Conservation (phyloP, 2,113 vertebrate genomes). For the Acrocephalus kingi region DNA sequence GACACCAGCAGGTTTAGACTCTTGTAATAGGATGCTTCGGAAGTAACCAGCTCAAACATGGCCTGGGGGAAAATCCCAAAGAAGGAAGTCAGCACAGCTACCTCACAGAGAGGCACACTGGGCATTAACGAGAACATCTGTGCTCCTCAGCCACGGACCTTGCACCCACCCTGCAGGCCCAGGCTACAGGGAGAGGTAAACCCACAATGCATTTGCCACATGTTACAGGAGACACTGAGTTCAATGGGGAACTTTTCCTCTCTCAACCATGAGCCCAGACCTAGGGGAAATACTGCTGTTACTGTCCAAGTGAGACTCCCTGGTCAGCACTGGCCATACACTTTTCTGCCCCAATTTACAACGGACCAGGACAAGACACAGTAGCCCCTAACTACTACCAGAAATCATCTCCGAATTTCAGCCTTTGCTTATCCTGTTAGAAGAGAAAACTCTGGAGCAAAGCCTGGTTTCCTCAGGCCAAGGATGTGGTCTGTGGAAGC, state of each 20-base stretch:
- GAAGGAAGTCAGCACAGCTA: background rate
- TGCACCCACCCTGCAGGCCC: background rate
- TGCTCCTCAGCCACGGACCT: background rate
- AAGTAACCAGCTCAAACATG: constrained; percentile 96
- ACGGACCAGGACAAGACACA: background rate
- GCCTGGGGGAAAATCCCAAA: constrained; percentile 75
- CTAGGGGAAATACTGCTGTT: background rate
- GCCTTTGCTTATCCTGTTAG: background rate
- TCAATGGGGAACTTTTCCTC: background rate
- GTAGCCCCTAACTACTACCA: background rate
- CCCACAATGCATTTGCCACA: background rate
- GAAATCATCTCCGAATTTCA: background rate
- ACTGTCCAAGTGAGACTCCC: background rate
- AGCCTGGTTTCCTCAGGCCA: background rate
- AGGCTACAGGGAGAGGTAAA: background rate
- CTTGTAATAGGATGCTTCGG: constrained; percentile 96
- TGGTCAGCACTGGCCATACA: background rate
- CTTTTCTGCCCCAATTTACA: background rate
- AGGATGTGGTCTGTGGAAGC: background rate
- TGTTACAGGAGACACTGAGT: background rate
- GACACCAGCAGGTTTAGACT: constrained; percentile 91
- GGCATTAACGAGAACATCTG: background rate
- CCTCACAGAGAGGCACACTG: background rate
- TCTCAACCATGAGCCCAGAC: background rate
- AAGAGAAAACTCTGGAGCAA: background rate